Conservation (phyloP, 2,797 vertebrate genomes). For the Ficedula albicollis region DNA sequence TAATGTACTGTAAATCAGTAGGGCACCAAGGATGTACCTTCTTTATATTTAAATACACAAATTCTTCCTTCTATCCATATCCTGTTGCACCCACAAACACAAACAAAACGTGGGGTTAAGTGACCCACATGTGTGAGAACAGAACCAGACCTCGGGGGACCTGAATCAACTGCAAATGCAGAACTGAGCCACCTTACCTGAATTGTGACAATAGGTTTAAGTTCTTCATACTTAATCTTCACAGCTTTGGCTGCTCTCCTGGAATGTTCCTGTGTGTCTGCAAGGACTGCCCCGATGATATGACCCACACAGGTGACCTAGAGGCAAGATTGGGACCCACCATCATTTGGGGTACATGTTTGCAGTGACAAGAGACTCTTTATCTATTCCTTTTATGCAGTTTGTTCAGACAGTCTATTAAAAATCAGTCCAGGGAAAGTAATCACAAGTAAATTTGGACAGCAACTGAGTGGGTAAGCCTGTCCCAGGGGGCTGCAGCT, state of each 20-base stretch:
- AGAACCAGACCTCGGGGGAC: neutral
- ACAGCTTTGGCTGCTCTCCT: conserved; percentile 88
- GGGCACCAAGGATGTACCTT: neutral
- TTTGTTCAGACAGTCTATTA: neutral
- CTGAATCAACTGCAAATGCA: neutral
- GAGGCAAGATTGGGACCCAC: neutral
- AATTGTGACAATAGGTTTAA: conserved; percentile 87
- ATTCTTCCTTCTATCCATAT: neutral
- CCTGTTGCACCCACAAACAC: neutral
- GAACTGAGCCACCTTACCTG: conserved; percentile 77
- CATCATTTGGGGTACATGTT: neutral
- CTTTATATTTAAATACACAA: neutral
- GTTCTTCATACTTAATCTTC: conserved; percentile 87
- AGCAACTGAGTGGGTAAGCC: neutral
- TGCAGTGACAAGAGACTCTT: neutral
- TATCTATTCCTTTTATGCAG: neutral
- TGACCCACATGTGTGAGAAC: neutral
- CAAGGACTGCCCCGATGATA: conserved; percentile 89
- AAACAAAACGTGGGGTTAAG: neutral
- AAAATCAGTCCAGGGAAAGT: neutral
- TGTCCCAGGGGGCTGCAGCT: neutral
- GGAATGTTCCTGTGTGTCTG: conserved; percentile 89
- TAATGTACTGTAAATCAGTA: neutral
- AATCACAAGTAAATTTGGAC: neutral
- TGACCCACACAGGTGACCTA: conserved; percentile 96